Evolutionary conservation across 2,113 vertebrate species (phyloP).

Genomic region (Nibea coibor): DNA sequence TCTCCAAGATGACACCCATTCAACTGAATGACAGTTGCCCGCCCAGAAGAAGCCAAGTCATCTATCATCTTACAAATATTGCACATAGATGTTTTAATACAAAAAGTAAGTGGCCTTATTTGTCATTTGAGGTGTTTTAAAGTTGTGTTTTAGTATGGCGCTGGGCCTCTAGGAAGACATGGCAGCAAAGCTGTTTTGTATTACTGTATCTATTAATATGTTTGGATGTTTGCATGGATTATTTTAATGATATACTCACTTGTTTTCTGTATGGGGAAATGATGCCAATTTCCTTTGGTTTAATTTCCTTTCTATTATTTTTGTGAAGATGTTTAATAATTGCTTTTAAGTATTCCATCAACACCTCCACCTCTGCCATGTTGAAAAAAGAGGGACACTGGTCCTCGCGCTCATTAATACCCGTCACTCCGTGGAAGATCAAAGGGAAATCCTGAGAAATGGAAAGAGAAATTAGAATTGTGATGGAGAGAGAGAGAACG

Average conservation of each 20-base stretch:
- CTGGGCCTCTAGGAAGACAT: not conserved
- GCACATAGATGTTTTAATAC: not conserved
- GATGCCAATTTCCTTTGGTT: constrained; percentile 87
- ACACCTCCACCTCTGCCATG: constrained; percentile 83
- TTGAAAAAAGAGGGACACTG: constrained; percentile 91
- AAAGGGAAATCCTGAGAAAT: constrained; percentile 87
- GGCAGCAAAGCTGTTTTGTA: not conserved
- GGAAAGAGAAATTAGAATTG: not conserved
- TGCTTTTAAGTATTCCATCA: constrained; percentile 76
- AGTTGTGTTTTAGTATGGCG: not conserved
- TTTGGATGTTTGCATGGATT: not conserved
- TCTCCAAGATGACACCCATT: not conserved
- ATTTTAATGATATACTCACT: constrained; percentile 74
- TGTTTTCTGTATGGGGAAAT: constrained; percentile 93
- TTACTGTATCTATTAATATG: too few species aligned
- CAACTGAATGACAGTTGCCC: not conserved
- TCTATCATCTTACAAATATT: too few species aligned
- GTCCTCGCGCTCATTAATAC: constrained; percentile 83
- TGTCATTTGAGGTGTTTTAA: not conserved
- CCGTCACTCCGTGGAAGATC: constrained; percentile 90
- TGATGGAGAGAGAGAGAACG: not conserved
- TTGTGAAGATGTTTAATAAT: constrained; percentile 28
- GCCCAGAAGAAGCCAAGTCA: not conserved
- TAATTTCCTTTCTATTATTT: constrained; percentile 74
- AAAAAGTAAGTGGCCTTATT: not conserved